Evolutionary conservation across 1,140 invertebrate genomes (phyloP).

Genomic region (Frieseomelitta varia): DNA sequence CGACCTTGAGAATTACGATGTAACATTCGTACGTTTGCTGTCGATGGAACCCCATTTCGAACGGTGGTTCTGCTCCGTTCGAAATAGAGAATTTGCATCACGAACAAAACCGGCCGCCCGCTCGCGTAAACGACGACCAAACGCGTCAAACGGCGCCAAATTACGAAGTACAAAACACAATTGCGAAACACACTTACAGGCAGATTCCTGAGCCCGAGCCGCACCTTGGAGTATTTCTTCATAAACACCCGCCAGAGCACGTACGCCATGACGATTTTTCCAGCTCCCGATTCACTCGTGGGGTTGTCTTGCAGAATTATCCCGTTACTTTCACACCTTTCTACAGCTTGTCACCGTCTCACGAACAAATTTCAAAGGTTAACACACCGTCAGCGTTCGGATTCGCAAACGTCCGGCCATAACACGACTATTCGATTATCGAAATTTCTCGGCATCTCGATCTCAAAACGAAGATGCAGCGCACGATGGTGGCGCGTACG

Average conservation of each 20-base stretch:
- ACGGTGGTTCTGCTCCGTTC: background rate
- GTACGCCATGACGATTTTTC: slow-evolving; percentile 79
- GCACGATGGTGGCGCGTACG: background rate
- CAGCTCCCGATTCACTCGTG: background rate
- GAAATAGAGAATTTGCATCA: slow-evolving; percentile 16
- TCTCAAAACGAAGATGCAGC: background rate
- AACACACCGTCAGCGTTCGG: background rate
- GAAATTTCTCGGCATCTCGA: slow-evolving; percentile 37
- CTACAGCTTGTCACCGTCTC: background rate
- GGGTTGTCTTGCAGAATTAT: background rate
- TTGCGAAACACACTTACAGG: slow-evolving; percentile 73
- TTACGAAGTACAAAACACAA: slow-evolving; percentile 25
- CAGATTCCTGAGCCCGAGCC: slow-evolving; percentile 79
- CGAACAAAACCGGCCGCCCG: background rate
- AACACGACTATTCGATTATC: slow-evolving; percentile 7
- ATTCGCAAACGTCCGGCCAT: background rate
- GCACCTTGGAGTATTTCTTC: slow-evolving; percentile 82
- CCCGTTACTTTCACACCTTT: background rate
- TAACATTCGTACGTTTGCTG: background rate
- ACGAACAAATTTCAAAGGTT: background rate
- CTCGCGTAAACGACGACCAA: no score
- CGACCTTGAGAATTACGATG: slow-evolving; percentile 40
- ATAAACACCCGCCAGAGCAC: slow-evolving; percentile 82
- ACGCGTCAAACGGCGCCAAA: slow-evolving; percentile 36
- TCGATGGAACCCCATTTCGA: background rate